These are phyloP conservation scores for Zootoca vivipara DNA, from an alignment of 2,113 vertebrate species.

Conservation along the genomic window DNA sequence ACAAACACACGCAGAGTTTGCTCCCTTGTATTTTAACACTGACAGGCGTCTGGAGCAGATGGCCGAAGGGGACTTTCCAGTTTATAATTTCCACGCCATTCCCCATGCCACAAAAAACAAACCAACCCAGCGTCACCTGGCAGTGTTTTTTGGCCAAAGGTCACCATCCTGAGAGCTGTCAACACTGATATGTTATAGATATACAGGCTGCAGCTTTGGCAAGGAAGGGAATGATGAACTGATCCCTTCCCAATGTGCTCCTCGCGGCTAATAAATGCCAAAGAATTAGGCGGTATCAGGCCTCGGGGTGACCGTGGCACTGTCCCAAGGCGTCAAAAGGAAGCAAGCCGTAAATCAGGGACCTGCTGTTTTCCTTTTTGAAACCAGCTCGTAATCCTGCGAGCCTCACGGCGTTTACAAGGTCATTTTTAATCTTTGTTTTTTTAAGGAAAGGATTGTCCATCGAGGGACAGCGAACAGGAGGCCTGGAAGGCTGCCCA, in stretches of 20 bases:
- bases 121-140: not conserved
- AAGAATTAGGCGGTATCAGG: not conserved
- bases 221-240: not conserved
- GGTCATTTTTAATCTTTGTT: not conserved
- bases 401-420: not conserved
- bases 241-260: not conserved
- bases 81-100: not conserved
- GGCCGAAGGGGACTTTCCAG: not conserved
- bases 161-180: not conserved
- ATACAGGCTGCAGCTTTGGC: not conserved
- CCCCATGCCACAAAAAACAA: not conserved
- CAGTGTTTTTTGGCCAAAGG: not conserved
- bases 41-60: not conserved
- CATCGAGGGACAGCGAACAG: not conserved
- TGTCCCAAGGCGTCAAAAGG: slow-evolving; percentile 31
- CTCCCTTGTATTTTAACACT: not conserved
- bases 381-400: not conserved
- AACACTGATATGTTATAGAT: not conserved
- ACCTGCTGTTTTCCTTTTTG: slow-evolving; percentile 22
- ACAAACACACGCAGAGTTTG: too few species aligned
- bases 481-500: accelerated
- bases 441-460: not conserved
- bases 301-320: not conserved
- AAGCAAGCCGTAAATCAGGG: slow-evolving; percentile 37
- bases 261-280: not conserved